Evolutionary conservation across 2,113 vertebrate genomes (phyloP), one percentile per base, ranked within the genome.

Genomic region (Limnothrissa miodon): DNA sequence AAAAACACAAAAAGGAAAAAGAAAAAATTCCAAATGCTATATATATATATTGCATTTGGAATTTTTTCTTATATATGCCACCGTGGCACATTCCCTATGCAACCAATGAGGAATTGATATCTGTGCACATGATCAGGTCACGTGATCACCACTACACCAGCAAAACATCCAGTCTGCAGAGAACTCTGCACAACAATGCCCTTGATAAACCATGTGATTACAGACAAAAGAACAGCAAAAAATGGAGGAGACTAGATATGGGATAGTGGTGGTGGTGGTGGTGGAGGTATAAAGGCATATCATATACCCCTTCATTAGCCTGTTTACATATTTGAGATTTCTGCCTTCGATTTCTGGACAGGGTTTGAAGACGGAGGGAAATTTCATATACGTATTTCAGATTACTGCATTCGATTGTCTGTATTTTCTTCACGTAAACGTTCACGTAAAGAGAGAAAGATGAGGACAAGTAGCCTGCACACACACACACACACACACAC

Each of bases 111-210:
- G 89, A 80, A 80, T 81, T 56, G 88, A 82, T 85, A 90, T 92
- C 88, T 83, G 81, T 87, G 88, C 88, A 78, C 89, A 89, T 91
- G 90, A 92, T 87, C 89, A 44, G 87, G 84, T 92, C 93, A 93
- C 87, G 90, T 94, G 92, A 92, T 91, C n/a, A n/a, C n/a, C n/a
- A n/a, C 88, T 66, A 80, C 88, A 87, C 84, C 83, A 91, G 90
- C 89, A 92, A 36, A 91, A 90, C 88, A 90, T 87, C 90, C 39
- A 80, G 81, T 84, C 86, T 81, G 86, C 80, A 89, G 90, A 91
- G 89, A 89, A 88, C 88, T 88, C 85, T 82, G 87, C 91, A 90
- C 91, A 92, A 91, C 89, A 90, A 87, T 88, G 88, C 86, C 88
- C 91, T 91, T 46, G 53, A 90, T 92, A 90, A 91, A 90, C 86